A percentile compares a stretch with the other conserved stretches of the same genome.
Evolutionary conservation across 2,888 invertebrate genomes (phyloP).

Genomic region (Dasysyrphus albostriatus): DNA sequence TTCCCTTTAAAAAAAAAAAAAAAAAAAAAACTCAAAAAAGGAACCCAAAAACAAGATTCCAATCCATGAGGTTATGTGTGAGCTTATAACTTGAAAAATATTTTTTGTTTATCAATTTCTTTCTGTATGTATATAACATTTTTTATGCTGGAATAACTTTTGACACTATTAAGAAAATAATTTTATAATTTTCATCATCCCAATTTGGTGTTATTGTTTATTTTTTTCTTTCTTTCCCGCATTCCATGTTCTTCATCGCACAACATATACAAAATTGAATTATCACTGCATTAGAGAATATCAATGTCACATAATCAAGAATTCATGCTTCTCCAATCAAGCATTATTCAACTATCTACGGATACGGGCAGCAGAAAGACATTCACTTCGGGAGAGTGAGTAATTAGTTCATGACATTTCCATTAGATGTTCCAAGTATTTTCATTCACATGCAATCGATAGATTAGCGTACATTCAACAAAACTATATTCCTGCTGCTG

Average conservation of each 20-base stretch:
- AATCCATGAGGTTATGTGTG: conserved; percentile 40
- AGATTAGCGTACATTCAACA: conserved; percentile 43
- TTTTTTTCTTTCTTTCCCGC: conserved; percentile 22
- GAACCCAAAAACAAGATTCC: conserved; percentile 39
- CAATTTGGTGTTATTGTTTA: conserved; percentile 41
- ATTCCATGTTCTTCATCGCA: conserved; percentile 21
- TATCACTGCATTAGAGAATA: conserved; percentile 27
- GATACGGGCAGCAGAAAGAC: not conserved
- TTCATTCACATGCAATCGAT: conserved; percentile 59
- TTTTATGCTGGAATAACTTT: conserved; percentile 33
- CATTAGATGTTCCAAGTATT: conserved; percentile 40
- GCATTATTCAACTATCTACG: conserved; percentile 11
- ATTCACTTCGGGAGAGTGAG: conserved; percentile 41
- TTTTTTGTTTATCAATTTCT: conserved; percentile 28
- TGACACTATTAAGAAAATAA: conserved; percentile 33
- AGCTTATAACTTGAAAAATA: conserved; percentile 7
- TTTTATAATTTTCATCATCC: not conserved
- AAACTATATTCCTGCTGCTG: conserved; percentile 8
- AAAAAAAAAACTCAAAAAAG: not conserved
- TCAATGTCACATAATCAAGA: conserved; percentile 40
- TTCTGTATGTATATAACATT: conserved; percentile 41
- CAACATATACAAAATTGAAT: conserved; percentile 19
- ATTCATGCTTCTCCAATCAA: conserved; percentile 20
- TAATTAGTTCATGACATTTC: conserved; percentile 62
- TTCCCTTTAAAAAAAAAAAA: not conserved